phyloP scores from a whole-genome alignment of 2,797 vertebrate species.

The Carcharodon carcharias region DNA sequence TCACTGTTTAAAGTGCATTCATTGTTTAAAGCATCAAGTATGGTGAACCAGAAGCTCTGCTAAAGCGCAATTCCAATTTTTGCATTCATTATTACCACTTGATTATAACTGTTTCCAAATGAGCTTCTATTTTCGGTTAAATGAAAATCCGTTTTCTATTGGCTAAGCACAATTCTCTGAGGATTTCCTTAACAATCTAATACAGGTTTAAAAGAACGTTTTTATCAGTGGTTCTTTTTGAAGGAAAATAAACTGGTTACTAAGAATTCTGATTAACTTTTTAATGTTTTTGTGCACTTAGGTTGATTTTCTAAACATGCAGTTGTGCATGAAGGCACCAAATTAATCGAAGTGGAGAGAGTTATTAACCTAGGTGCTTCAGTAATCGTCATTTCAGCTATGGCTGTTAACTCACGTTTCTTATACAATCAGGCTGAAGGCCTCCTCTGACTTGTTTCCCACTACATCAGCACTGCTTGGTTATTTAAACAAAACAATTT shows the following conservation, averaged over 20 bases:
- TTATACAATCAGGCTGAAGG: not conserved
- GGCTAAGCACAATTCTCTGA: not conserved
- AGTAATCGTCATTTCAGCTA: not conserved
- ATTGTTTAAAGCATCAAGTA: not conserved
- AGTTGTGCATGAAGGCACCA: not conserved
- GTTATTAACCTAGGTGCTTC: not conserved
- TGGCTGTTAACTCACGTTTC: not conserved
- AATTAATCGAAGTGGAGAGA: not conserved
- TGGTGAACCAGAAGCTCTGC: not conserved
- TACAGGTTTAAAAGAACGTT: not conserved
- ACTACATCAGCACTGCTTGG: not conserved
- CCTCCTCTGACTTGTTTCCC: not conserved
- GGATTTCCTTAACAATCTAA: not conserved
- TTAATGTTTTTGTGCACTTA: not conserved
- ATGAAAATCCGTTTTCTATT: not conserved
- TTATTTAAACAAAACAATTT: not conserved
- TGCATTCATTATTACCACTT: conserved; percentile 9
- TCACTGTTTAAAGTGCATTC: not conserved
- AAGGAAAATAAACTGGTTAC: not conserved
- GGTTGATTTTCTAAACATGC: not conserved
- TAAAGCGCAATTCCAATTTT: not conserved
- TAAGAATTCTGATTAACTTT: not conserved
- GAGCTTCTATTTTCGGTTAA: not conserved
- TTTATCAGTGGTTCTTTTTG: not conserved
- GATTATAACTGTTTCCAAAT: not conserved